Evolutionary conservation across 2,888 invertebrate species (phyloP).

Genomic region (Drosophila paranaensis): DNA sequence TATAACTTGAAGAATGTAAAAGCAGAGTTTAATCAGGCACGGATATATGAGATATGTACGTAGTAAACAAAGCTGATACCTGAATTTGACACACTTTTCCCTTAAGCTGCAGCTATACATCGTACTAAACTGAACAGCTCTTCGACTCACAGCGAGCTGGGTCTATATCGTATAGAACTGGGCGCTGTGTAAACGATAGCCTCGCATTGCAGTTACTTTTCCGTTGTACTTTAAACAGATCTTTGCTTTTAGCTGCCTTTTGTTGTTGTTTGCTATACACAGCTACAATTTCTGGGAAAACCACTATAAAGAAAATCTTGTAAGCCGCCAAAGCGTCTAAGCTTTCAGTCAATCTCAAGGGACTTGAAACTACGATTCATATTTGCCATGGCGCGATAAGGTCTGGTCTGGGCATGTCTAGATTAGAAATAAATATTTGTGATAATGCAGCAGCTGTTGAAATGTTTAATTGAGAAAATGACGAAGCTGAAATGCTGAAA

Average conservation of each 20-base stretch:
- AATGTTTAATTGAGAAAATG: background rate
- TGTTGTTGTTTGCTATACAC: constrained; percentile 19
- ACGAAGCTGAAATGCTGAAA: background rate
- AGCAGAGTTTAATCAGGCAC: background rate
- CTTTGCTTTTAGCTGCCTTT: constrained; percentile 18
- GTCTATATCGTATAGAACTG: background rate
- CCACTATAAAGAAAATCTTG: constrained; percentile 23
- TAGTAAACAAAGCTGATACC: no score
- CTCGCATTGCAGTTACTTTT: background rate
- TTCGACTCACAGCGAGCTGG: background rate
- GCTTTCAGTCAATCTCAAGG: background rate
- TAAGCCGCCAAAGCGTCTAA: constrained; percentile 22
- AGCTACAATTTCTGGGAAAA: constrained; percentile 1
- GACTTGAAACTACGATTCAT: constrained; percentile 5
- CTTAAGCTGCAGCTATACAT: background rate
- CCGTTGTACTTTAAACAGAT: constrained; percentile 38
- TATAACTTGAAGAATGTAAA: background rate
- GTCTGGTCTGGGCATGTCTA: background rate
- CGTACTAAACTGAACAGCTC: background rate
- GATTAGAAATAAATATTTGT: background rate
- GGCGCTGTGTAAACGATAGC: constrained; percentile 5
- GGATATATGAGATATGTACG: background rate
- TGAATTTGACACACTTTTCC: background rate
- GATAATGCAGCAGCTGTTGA: constrained; percentile 19
- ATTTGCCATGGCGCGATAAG: background rate